A percentile compares a stretch with the other conserved stretches of the same genome.
Evolutionary conservation across 1,140 invertebrate species (phyloP).

Genomic region (Asbolus verrucosus): DNA sequence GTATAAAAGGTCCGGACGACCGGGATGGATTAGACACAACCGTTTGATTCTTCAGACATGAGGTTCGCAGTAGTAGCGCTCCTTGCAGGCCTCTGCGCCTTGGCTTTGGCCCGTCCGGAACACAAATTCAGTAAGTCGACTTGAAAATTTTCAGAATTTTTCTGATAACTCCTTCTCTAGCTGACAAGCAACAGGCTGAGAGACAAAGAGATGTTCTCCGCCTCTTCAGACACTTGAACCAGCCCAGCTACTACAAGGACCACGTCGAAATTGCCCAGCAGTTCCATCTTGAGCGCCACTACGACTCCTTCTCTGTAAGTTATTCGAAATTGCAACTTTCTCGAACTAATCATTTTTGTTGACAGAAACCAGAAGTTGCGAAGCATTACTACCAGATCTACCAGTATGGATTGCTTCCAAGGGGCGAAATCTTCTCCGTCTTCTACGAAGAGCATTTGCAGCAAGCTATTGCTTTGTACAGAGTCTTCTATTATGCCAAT

Average conservation of each 20-base stretch:
- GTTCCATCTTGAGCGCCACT: conserved; percentile 68
- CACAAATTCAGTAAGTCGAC: conserved; percentile 2
- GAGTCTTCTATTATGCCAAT: conserved; percentile 72
- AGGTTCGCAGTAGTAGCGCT: neutral
- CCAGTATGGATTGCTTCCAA: conserved; percentile 63
- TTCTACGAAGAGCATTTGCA: conserved; percentile 68
- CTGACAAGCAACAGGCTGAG: conserved; percentile 61
- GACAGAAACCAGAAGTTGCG: conserved; percentile 68
- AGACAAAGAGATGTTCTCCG: conserved; percentile 72
- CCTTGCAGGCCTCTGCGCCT: neutral
- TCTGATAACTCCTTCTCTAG: neutral
- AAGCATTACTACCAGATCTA: conserved; percentile 64
- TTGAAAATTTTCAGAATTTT: neutral
- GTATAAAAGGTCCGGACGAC: conserved; percentile 1
- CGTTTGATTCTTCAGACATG: conserved; percentile 2
- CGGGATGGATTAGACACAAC: neutral
- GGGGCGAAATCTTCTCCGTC: conserved; percentile 65
- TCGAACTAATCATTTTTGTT: conserved; percentile 8
- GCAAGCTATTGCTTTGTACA: conserved; percentile 71
- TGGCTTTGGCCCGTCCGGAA: neutral
- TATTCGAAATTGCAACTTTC: conserved; percentile 40
- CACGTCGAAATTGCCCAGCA: conserved; percentile 67
- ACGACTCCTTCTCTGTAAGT: conserved; percentile 66
- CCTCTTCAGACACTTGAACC: conserved; percentile 71
- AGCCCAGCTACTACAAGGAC: conserved; percentile 66